Conservation (phyloP, 2,113 vertebrate species). For the Nibea coibor region DNA sequence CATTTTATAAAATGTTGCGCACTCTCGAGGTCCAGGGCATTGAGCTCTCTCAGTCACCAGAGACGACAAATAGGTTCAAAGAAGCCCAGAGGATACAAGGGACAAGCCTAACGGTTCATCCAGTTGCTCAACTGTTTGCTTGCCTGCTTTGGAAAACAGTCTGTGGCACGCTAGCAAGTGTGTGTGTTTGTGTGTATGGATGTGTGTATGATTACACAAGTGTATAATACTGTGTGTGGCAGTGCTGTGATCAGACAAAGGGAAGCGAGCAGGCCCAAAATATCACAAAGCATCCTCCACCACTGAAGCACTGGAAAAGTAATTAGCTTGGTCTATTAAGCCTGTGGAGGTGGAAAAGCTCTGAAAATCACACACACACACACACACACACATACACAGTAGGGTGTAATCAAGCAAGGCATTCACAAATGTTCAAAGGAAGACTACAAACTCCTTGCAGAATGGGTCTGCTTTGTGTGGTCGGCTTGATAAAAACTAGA, state of each 20-base stretch:
- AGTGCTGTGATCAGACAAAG: neutral
- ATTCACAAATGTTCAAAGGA: constrained; percentile 13
- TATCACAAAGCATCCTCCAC: constrained; percentile 25
- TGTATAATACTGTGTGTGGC: constrained; percentile 6
- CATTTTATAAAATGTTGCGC: neutral
- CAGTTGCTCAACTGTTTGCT: neutral
- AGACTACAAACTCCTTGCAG: neutral
- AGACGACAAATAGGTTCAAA: neutral
- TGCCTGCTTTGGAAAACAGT: constrained; percentile 1
- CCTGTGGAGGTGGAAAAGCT: constrained; percentile 21
- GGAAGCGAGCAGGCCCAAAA: constrained; percentile 10
- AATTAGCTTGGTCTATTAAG: constrained; percentile 47
- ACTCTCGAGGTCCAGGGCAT: neutral
- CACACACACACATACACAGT: neutral
- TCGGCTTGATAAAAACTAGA: neutral
- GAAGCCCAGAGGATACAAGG: neutral
- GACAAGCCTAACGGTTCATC: neutral
- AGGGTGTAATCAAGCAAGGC: neutral
- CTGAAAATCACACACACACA: neutral
- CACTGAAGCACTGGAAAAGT: constrained; percentile 7
- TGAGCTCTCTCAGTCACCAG: neutral
- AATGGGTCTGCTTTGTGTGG: neutral
- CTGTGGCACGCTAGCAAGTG: neutral
- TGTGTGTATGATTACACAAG: constrained; percentile 3
- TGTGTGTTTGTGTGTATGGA: neutral